Evolutionary conservation across 2,797 vertebrate genomes (phyloP), one percentile per base, ranked within the genome.

Genomic region (Lindbergichthys nudifrons): DNA sequence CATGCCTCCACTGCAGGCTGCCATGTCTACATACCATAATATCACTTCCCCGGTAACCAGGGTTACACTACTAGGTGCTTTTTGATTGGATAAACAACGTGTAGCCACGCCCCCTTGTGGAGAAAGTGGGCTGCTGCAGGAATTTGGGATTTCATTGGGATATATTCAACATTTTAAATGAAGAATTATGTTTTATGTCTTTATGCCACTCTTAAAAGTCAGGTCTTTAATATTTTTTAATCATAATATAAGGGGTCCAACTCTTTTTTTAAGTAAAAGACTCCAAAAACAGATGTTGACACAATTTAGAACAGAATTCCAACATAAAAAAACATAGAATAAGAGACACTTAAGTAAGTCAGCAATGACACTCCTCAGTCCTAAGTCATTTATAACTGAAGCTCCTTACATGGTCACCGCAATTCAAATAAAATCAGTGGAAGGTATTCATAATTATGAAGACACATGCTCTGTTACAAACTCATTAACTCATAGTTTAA

Each of bases 1-100:
- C 60, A 72, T 9, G 54, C 60, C 73, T 10, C 57, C 43, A 63
- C 73, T 32, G 77, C 54, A 70, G 13, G 85, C 78, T 65, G 82
- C 88, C 88, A 90, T 89, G 48, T 79, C 41, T 45, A 75, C 77
- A 90, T 51, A 84, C 90, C 92, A 91, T 91, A 91, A 91, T 90
- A 52, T 6, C 8, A 14, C 46, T 14, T 48, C 57, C 47, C 53
- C 11, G 0, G 90, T 85, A 75, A 84, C 88, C 56, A 45, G 3
- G 76, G 89, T 70, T 57, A 84, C 87, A 53, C 32, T 51, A 58
- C 65, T 11, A 15, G 69, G 58, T 43, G 69, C 47, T 46, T 13
- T 80, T 75, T 78, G 77, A 91, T 92, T 92, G 91, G 91, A 19
- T 70, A n/a, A 58, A 52, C 47, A 15, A 14, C 3, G 30, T 19